Base-by-base conservation (phyloP, 2,888 invertebrate genomes). In the Hemaris fuciformis region DNA sequence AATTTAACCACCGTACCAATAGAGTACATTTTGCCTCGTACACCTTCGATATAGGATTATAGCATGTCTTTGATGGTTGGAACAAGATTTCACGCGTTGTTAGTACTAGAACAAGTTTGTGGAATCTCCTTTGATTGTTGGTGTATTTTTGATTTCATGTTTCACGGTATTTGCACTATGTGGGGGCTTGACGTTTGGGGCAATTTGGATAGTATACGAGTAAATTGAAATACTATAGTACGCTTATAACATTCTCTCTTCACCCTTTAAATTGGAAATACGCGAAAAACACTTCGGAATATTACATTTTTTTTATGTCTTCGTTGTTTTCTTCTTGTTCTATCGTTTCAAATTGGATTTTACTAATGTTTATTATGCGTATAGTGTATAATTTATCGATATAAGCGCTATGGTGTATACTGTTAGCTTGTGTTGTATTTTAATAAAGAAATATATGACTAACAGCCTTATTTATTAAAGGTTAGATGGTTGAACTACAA, bases 81-180 rank as follows among this genome's bases (percentile, higher is more conserved):
- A 91, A 91, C 87, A 85, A 83, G 90, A 91, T 91, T 91, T 91
- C 85, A 90, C 88, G 91, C 85, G 79, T 90, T 84, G 90, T 90
- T 91, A 91, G 88, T 85, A 85, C 79, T 84, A 82, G 83, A 86
- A 87, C 82, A 89, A 87, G 87, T 89, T 81, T 85, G 84, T 84
- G 86, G 85, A 91, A 84, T 82, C 75, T 80, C 77, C 88, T 90
- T 91, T 91, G 91, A 91, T 88, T 88, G 79, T 75, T 81, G 85
- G 89, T 89, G 84, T 89, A 88, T 89, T 89, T 91, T 91, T 91
- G 91, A 91, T 90, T 89, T 76, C 83, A 87, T 89, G 84, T 88
- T 82, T 86, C 79, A 87, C 85, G 90, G 81, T 76, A 76, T 75
- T 71, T 79, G 80, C 81, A 72, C 65, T 63, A 74, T 67, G 64